Base-by-base conservation (phyloP, 30 jellyfish, hydroid and myxozoan species). In the Cassiopea andromeda region DNA sequence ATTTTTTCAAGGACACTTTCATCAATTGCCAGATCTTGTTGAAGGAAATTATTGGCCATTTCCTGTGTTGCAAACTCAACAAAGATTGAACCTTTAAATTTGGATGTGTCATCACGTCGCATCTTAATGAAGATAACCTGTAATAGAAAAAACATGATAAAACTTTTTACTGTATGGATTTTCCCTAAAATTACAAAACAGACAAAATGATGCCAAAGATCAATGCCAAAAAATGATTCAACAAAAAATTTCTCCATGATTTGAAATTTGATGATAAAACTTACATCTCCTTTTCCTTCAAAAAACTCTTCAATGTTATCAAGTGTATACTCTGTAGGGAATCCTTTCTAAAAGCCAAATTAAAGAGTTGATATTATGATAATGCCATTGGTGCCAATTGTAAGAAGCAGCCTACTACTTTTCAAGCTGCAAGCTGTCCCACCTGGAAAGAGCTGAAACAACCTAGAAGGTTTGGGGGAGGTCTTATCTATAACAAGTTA, bases 21-120 rank as follows among this genome's bases (percentile, higher is more conserved):
- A 46, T 78, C 97, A 78, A 75, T 67, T 76, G 76, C 83, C 43
- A 93, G 75, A 67, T 83, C 86, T 82, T 66, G 87, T 7, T 69
- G 87, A 78, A 89, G 45, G 44, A 93, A 77, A 17, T 49, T 50
- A 27, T 83, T 75, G 71, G 95, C 97, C 80, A 75, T 82, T 48
- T 88, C 98, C 19, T 47, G 45, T 1, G 98, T 88, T 1, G 90
- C 75, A 48, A 93, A 89, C 83, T 93, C 98, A 76, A 93, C 94
- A 69, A 93, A 93, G n/a, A 89, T 66, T 0, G 98, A 93, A 47
- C 98, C 98, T 88, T 88, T 93, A 89, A 93, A 93, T 2, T 61
- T 59, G 9, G 73, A 60, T 44, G 89, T 85, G 1, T 69, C 82
- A 59, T 70, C 87, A 60, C 89, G 78, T 45, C 94, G 81, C 91